Conservation (phyloP, 2,888 invertebrate species). For the Liodrosophila aerea region DNA sequence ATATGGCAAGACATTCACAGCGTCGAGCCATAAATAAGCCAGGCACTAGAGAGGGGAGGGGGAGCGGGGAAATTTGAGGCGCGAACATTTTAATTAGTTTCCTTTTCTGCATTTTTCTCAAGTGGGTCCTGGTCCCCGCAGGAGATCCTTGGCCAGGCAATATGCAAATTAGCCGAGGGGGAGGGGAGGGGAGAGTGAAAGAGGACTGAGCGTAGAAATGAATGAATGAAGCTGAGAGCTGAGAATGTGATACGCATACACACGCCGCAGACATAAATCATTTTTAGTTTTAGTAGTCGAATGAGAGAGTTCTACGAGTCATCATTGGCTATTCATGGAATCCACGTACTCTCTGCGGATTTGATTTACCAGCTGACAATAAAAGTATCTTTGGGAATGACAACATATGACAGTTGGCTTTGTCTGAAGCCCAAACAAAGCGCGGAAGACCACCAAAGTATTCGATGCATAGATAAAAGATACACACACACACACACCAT, state of each 20-base stretch:
- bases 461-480: neutral
- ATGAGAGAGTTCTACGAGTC: constrained; percentile 56
- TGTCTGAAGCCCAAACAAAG: constrained; percentile 46
- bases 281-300: constrained; percentile 30
- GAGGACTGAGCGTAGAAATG: constrained; percentile 5
- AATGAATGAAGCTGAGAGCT: neutral
- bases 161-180: constrained; percentile 68
- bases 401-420: constrained; percentile 65
- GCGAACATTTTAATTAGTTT: constrained; percentile 81
- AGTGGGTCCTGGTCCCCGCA: constrained; percentile 44
- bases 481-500: too few species aligned
- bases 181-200: constrained; percentile 42
- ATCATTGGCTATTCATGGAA: constrained; percentile 57
- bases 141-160: constrained; percentile 18
- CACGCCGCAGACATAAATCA: constrained; percentile 63
- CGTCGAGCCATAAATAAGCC: constrained; percentile 52
- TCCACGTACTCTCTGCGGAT: constrained; percentile 55
- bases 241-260: constrained; percentile 11
- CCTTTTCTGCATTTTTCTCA: constrained; percentile 64
- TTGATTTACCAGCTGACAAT: constrained; percentile 60
- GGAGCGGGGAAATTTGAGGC: constrained; percentile 70
- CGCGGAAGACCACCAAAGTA: constrained; percentile 63
- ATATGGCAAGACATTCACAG: constrained; percentile 69
- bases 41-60: constrained; percentile 13
- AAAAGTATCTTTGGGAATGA: constrained; percentile 55